phyloP scores from a whole-genome alignment of 1,140 invertebrate genomes.

The Drosophila asahinai region DNA sequence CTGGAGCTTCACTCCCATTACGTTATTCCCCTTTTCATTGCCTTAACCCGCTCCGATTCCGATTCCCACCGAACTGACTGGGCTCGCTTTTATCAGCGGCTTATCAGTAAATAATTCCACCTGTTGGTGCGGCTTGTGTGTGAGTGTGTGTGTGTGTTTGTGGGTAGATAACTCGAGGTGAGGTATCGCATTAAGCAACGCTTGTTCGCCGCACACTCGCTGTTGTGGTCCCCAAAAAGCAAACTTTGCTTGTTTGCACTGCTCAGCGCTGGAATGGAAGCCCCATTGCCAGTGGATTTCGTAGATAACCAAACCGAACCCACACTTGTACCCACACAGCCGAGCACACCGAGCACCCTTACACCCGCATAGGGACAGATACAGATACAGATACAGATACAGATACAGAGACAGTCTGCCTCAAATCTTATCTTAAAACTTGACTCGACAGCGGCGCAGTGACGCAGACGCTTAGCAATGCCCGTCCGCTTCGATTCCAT shows the following conservation, averaged over 20 bases:
- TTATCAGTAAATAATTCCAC: conserved; percentile 83
- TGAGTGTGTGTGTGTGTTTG: conserved; percentile 23
- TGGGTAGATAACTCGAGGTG: conserved; percentile 62
- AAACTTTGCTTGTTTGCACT: conserved; percentile 68
- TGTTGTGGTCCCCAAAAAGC: conserved; percentile 41
- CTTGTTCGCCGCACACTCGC: conserved; percentile 38
- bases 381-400: conserved; percentile 20
- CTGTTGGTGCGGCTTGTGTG: conserved; percentile 64
- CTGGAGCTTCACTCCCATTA: conserved; percentile 34
- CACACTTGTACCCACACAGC: conserved; percentile 31
- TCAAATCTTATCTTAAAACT: conserved; percentile 83
- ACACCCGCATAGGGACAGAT: conserved; percentile 22
- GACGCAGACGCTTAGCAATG: conserved; percentile 53
- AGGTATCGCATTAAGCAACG: conserved; percentile 68
- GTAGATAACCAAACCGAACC: conserved; percentile 62
- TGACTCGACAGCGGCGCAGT: conserved; percentile 70
- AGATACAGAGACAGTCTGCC: conserved; percentile 37
- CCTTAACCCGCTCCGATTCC: conserved; percentile 25
- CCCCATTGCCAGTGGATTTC: conserved; percentile 70
- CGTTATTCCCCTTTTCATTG: conserved; percentile 21
- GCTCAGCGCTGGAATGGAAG: conserved; percentile 64
- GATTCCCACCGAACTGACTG: conserved; percentile 4
- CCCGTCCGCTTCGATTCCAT: conserved; percentile 15
- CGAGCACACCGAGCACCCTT: conserved; percentile 10
- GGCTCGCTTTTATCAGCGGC: conserved; percentile 74